Base-by-base conservation (phyloP, 1,140 invertebrate species). In the Pteromalus puparum region DNA sequence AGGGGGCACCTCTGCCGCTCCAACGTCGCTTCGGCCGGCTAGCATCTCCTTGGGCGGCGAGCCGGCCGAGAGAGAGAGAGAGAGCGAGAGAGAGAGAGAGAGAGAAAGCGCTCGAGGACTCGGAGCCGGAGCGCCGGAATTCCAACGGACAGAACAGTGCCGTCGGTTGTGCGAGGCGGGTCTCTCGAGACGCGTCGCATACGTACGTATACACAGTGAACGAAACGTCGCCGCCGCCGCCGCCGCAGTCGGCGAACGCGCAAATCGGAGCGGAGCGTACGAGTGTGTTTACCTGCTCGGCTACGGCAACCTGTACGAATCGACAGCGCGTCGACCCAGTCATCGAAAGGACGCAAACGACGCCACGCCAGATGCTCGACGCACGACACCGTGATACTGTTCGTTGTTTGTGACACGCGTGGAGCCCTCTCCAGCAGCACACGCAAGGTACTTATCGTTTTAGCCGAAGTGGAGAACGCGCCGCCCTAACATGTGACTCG, bases 61-160 rank as follows among this genome's bases (percentile, higher is more conserved):
- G 15, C 68, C 10, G 48, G 70, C 2, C 81, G 87, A 12, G 34
- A 83, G 65, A 84, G 65, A 76, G 21, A 84, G 46, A 6, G 81
- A 68, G 30, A 82, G 81, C 83, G 87, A n/a, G 80, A 68, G 48
- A 73, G 82, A 73, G 84, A 87, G 80, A 84, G 74, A 83, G 30
- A 86, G 85, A 38, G 68, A 74, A 24, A 84, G 86, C 0, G 81
- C 82, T 68, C 86, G 89, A 88, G 86, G 88, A 89, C 88, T 88
- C 87, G 86, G 88, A 89, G 88, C 86, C 91, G n/a, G 67, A 72
- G 76, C 81, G 80, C 87, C 82, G 86, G 89, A 90, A 91, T 92
- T 90, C 85, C 89, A 90, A 90, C 89, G 87, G 87, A 87, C 90
- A 90, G 91, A 90, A 85, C 86, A 88, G 88, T 91, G 80, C 85